These are phyloP conservation scores for Reinhardtius hippoglossoides DNA, from an alignment of 2,113 vertebrate genomes.

Conservation along the genomic window DNA sequence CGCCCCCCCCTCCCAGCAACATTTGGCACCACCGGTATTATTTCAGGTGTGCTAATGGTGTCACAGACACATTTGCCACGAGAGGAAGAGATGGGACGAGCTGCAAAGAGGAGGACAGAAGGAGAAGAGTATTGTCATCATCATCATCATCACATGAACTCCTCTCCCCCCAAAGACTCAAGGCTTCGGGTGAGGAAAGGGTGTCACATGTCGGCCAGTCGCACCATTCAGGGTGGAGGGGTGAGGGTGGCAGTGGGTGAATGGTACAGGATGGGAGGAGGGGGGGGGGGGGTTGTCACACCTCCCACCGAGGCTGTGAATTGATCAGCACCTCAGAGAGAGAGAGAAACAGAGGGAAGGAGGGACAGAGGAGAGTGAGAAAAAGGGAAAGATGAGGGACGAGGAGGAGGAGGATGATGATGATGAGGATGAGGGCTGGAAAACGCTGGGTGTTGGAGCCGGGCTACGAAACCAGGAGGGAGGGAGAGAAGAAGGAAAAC, in stretches of 20 bases:
- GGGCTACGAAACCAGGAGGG: conserved; percentile 55
- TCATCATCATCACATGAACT: conserved; percentile 25
- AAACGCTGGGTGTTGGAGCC: conserved; percentile 58
- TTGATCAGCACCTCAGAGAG: conserved; percentile 84
- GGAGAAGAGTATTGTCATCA: conserved; percentile 6
- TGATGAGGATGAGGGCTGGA: conserved; percentile 41
- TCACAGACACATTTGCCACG: conserved; percentile 73
- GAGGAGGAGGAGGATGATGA: conserved; percentile 63
- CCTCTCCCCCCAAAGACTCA: conserved; percentile 1
- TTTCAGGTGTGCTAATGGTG: conserved; percentile 87
- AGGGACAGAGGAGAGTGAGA: conserved; percentile 62
- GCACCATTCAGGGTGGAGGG: conserved; percentile 51
- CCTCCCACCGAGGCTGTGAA: conserved; percentile 83
- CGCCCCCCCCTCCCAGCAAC: conserved; percentile 58
- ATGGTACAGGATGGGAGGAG: conserved; percentile 47
- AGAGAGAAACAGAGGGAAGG: conserved; percentile 40
- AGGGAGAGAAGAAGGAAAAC: background rate
- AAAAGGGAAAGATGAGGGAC: conserved; percentile 31
- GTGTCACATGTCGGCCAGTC: conserved; percentile 49
- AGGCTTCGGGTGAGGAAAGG: conserved; percentile 36
- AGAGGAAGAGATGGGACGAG: conserved; percentile 34
- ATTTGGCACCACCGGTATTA: conserved; percentile 81
- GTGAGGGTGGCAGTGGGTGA: conserved; percentile 40
- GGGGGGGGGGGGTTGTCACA: conserved; percentile 71
- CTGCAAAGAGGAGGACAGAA: conserved; percentile 27